A percentile compares a stretch with the other conserved stretches of the same genome.
Conservation (phyloP, 2,113 vertebrate species). For the Apus apus region DNA sequence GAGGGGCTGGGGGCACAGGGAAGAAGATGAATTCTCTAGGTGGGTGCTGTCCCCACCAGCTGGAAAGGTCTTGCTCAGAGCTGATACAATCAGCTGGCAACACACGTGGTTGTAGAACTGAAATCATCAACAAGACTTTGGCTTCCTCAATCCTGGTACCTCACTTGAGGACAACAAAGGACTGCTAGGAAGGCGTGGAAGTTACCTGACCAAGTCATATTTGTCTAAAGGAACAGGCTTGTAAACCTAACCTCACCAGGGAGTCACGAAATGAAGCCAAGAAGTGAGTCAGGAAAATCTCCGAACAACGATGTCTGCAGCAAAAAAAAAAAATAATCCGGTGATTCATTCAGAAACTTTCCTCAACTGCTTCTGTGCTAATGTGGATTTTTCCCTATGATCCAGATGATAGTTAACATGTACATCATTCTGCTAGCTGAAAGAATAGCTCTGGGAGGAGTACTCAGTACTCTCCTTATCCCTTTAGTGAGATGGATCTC, state of each 20-base stretch:
- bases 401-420: not conserved
- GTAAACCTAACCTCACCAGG: not conserved
- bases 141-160: not conserved
- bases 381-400: not conserved
- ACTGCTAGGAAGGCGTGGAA: not conserved
- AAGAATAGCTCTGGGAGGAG: not conserved
- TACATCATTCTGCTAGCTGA: fast-evolving
- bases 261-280: not conserved
- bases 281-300: not conserved
- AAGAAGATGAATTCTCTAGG: not conserved
- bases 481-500: not conserved
- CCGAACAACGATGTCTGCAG: not conserved
- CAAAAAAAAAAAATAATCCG: not conserved
- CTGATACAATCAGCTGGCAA: not conserved
- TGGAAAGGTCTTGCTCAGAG: not conserved
- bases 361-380: not conserved
- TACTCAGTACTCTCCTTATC: not conserved
- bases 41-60: not conserved
- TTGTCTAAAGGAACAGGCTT: not conserved
- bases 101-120: not conserved
- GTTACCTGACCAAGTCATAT: not conserved
- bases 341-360: not conserved
- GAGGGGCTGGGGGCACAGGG: not conserved
- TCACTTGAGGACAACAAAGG: not conserved
- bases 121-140: not conserved